Evolutionary conservation across 2,113 vertebrate genomes (phyloP).

Genomic region (Collichthys lucidus): DNA sequence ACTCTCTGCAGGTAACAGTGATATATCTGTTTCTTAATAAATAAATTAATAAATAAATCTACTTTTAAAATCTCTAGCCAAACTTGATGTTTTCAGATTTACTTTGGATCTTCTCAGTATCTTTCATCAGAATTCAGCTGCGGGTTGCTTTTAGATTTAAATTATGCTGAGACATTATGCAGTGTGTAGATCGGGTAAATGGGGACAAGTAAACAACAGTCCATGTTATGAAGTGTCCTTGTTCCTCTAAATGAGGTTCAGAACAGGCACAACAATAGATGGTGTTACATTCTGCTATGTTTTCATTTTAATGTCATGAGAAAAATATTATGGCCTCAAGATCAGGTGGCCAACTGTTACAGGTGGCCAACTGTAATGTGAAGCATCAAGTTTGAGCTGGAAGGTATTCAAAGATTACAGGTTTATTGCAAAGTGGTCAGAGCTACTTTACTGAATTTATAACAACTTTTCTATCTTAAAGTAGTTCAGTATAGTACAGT

Average conservation of each 20-base stretch:
- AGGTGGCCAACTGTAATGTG: conserved; percentile 7
- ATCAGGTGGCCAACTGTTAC: background rate
- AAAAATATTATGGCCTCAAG: background rate
- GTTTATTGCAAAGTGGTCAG: conserved; percentile 5
- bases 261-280: background rate
- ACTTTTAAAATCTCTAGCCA: background rate
- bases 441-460: conserved; percentile 16
- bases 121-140: conserved; percentile 17
- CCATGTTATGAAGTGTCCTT: conserved; percentile 20
- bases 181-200: background rate
- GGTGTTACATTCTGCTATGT: background rate
- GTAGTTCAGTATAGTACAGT: too few relatives aligned
- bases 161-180: conserved; percentile 22
- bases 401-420: conserved; percentile 25
- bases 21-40: too few relatives aligned
- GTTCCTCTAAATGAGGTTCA: background rate
- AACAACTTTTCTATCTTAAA: background rate
- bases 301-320: background rate
- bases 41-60: too few relatives aligned
- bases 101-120: background rate
- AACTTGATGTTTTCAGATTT: conserved; percentile 7
- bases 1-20: too few relatives aligned
- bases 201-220: conserved; percentile 23
- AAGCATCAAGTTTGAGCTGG: conserved; percentile 27
- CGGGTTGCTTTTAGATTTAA: conserved; percentile 28